Base-by-base conservation (phyloP, 2,113 vertebrate genomes). In the Gallinago undulata region DNA sequence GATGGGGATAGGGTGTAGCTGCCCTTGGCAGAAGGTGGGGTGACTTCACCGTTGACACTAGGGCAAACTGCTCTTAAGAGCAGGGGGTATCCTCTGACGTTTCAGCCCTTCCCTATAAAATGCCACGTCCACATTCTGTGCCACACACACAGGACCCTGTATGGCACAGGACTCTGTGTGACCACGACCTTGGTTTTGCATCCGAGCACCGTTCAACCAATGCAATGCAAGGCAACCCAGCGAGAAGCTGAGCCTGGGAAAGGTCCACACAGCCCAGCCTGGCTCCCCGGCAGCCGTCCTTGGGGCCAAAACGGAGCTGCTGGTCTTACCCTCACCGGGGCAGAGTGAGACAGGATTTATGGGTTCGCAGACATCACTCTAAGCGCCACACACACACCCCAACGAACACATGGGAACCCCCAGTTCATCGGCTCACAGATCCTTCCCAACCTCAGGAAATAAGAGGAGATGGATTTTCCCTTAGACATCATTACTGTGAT, bases 381-480 rank as follows among this genome's bases (percentile, higher is more conserved):
- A 14, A 68, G 41, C 21, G 3, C 41, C 13, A 21, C 1, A 0
- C 2, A 0, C 27, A 31, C 30, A 6, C 47, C 6, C 23, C 22
- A 8, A 55, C 0, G 3, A 43, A 5, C 37, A 1, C 9, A 4
- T 6, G 9, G 66, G 73, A 89, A 57, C 37, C 43, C 35, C 63
- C 23, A 0, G 31, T 24, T 50, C 66, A 19, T 37, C 4, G 0
- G 47, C 85, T 92, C 84, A 35, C 86, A 79, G 89, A 89, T 93
- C 92, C 83, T 79, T 80, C 73, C 57, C 92, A 63, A 14, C 53
- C 66, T 72, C 33, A 93, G 86, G 83, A 95, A 93, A 94, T 90
- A 78, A 78, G 76, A 90, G 59, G 60, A 94, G 94, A 93, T 77
- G 76, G 80, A 81, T 97, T 96, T 96, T 93, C 94, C 92, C 90